Percentiles rank a stretch among this genome's conserved stretches.
Conservation (phyloP, 2,797 vertebrate species). For the Myotis planiceps region DNA sequence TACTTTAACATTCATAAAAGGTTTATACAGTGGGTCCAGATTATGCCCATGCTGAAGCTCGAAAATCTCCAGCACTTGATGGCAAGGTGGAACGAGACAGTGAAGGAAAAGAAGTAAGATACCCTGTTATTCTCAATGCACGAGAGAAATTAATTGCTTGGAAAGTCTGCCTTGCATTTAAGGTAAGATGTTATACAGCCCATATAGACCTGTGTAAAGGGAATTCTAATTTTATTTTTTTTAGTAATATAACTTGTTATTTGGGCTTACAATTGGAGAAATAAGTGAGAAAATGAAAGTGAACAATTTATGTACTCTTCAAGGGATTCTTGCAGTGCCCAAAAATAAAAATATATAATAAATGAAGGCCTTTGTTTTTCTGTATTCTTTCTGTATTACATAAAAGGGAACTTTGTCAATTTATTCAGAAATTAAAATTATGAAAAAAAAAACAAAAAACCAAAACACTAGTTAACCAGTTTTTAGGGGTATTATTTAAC, state of each 20-base stretch:
- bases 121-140: conserved; percentile 94
- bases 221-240: conserved; percentile 3
- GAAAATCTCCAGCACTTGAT: conserved; percentile 93
- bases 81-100: conserved; percentile 94
- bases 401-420: background rate
- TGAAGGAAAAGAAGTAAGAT: conserved; percentile 94
- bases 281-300: background rate
- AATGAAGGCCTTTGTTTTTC: background rate
- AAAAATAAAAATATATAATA: background rate
- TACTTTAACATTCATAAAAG: conserved; percentile 78
- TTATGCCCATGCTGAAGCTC: conserved; percentile 94
- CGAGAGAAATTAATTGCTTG: conserved; percentile 94
- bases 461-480: background rate
- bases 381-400: conserved; percentile 6
- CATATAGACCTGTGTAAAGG: background rate
- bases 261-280: background rate
- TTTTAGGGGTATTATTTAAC: background rate
- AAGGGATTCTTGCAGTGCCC: background rate
- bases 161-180: conserved; percentile 95
- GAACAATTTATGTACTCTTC: background rate
- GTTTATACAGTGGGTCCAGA: conserved; percentile 95
- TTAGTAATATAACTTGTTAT: background rate
- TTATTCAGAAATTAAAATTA: conserved; percentile 42
- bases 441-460: background rate
- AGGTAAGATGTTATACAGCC: conserved; percentile 86